These are phyloP conservation scores for Volucella inflata DNA, from an alignment of 2,888 invertebrate genomes.

Conservation along the genomic window DNA sequence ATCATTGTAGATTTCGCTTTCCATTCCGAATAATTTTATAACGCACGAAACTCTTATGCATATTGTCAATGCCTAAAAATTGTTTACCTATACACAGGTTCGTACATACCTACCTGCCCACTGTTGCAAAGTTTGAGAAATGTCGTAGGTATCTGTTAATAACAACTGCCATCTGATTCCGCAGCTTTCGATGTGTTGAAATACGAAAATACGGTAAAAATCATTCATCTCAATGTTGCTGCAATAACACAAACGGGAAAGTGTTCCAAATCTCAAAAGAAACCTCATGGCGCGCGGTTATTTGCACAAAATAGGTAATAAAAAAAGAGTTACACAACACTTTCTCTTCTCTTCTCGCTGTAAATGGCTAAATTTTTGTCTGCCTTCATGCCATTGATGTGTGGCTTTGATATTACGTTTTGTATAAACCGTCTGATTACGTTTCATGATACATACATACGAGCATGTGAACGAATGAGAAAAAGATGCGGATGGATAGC, in stretches of 20 bases:
- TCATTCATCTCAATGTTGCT: conserved; percentile 25
- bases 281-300: conserved; percentile 42
- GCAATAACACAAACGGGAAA: conserved; percentile 38
- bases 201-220: conserved; percentile 22
- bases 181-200: conserved; percentile 20
- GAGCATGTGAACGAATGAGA: background rate
- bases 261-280: conserved; percentile 18
- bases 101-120: background rate
- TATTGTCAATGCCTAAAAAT: too few species aligned
- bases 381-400: conserved; percentile 15
- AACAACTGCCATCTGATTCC: conserved; percentile 4
- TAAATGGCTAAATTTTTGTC: conserved; percentile 36
- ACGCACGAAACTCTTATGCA: too few species aligned
- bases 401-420: conserved; percentile 38
- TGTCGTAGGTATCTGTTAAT: conserved; percentile 28
- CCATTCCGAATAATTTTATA: too few species aligned
- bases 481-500: conserved; percentile 1
- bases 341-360: conserved; percentile 59
- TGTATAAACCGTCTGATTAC: conserved; percentile 38
- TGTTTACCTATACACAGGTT: too few species aligned
- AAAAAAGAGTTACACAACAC: conserved; percentile 43
- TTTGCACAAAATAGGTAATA: conserved; percentile 45
- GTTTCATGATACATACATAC: conserved; percentile 26
- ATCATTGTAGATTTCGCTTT: too few species aligned
- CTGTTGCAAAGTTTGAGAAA: conserved; percentile 14